Percentiles rank a stretch among this genome's conserved stretches.
phyloP scores from a whole-genome alignment of 2,888 invertebrate genomes.

The Sesia apiformis region DNA sequence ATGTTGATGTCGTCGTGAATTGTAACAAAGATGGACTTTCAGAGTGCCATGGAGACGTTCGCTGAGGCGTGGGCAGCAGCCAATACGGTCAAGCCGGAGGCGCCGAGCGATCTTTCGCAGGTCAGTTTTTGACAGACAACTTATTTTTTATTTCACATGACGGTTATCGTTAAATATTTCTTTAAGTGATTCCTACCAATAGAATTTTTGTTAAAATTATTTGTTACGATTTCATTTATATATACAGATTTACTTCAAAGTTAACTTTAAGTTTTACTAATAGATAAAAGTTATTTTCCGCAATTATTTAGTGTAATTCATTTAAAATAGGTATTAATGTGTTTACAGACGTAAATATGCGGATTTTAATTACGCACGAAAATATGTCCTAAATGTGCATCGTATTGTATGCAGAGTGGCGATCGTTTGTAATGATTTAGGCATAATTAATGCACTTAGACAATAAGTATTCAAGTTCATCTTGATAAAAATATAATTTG shows the following conservation, averaged over 20 bases:
- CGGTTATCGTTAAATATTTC: too few species aligned
- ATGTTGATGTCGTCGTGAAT: constrained; percentile 69
- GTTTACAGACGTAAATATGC: too few species aligned
- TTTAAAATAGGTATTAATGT: too few species aligned
- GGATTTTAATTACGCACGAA: too few species aligned
- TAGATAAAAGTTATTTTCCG: too few species aligned
- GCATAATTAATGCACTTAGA: constrained; percentile 23
- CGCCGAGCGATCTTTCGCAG: constrained; percentile 78
- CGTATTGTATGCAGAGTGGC: constrained; percentile 8
- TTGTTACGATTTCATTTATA: too few species aligned
- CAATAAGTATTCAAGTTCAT: constrained; percentile 34
- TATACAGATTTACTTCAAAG: too few species aligned
- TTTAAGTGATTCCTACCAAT: too few species aligned
- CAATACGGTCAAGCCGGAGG: constrained; percentile 78
- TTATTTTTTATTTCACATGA: too few species aligned
- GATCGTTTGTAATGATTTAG: constrained; percentile 6
- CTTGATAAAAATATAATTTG: constrained; percentile 34
- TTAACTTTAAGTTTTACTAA: too few species aligned
- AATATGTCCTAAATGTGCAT: constrained; percentile 4
- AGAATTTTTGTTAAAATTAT: too few species aligned
- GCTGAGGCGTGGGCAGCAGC: constrained; percentile 98
- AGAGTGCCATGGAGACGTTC: constrained; percentile 98
- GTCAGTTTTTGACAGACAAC: constrained; percentile 51
- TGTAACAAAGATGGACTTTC: constrained; percentile 89
- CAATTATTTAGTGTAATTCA: too few species aligned